Base-by-base conservation (phyloP, 2,113 vertebrate species). In the Sylvia atricapilla region DNA sequence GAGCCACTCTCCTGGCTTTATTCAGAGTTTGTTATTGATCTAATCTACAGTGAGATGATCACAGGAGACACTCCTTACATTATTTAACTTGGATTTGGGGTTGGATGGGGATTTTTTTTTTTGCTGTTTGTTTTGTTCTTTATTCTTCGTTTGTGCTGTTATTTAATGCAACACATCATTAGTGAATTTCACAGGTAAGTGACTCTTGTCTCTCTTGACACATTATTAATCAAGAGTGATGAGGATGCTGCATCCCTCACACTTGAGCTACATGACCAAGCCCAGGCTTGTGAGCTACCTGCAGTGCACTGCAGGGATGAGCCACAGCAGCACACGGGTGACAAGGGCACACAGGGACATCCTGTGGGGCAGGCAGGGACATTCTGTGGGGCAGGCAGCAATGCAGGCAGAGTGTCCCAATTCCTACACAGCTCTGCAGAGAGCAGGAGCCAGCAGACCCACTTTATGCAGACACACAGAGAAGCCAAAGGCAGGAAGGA, bases 61-160 rank as follows among this genome's bases (percentile, higher is more conserved):
- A 74, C 87, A 95, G 79, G 93, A 96, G 90, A 84, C 16, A 15
- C 76, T 68, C 25, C 88, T 93, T 78, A 72, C 35, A 23, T 81
- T 94, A 93, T 93, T 95, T 84, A 96, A 55, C 50, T 93, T 86
- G 85, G 76, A 88, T 83, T 66, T 90, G 49, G 53, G n/a, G 16
- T n/a, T 89, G 53, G 59, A 69, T 44, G 21, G 25, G 23, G 31
- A 66, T 53, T 39, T 41, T 55, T 35, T 74, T 11, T 66, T 35
- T 73, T 47, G 30, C 7, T 66, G 39, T 72, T 77, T 56, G 13
- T 47, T 83, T 79, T 68, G 28, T 78, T 82, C 41, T 63, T 90
- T 83, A 9, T 70, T 70, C 55, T 86, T 76, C 9, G 19, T 84
- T 80, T 91, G 47, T 92, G 67, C 18, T 74, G 11, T 80, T 94